phyloP scores from a whole-genome alignment of 2,888 invertebrate species.

The Drosophila quinaria region DNA sequence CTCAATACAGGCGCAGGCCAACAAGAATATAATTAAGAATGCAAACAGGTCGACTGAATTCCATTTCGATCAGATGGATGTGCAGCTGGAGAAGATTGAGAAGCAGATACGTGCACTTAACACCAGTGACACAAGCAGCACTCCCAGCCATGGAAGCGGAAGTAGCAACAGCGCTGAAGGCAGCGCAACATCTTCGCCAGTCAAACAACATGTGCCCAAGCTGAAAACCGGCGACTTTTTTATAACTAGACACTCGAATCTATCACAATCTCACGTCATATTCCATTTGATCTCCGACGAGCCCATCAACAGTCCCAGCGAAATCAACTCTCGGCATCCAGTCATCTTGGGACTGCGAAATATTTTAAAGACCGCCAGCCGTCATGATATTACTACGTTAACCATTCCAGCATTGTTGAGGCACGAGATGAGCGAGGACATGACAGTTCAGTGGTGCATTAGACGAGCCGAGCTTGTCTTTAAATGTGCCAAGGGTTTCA shows the following conservation, averaged over 20 bases:
- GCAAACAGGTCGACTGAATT: slow-evolving; percentile 93
- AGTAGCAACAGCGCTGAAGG: slow-evolving; percentile 58
- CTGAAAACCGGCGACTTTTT: slow-evolving; percentile 94
- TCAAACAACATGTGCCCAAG: slow-evolving; percentile 86
- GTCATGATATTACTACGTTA: slow-evolving; percentile 96
- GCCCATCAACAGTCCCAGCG: slow-evolving; percentile 88
- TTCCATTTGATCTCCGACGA: slow-evolving; percentile 98
- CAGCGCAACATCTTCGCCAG: slow-evolving; percentile 76
- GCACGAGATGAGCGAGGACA: slow-evolving; percentile 97
- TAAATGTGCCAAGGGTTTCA: slow-evolving; percentile 99
- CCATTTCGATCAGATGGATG: slow-evolving; percentile 92
- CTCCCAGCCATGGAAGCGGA: slow-evolving; percentile 61
- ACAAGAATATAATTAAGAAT: slow-evolving; percentile 84
- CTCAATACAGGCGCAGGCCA: slow-evolving; percentile 84
- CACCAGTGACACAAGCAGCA: slow-evolving; percentile 59
- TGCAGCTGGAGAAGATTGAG: slow-evolving; percentile 91
- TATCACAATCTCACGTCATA: slow-evolving; percentile 96
- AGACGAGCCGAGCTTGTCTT: slow-evolving; percentile 98
- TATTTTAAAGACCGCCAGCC: slow-evolving; percentile 97
- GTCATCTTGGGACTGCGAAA: slow-evolving; percentile 97
- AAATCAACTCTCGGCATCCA: slow-evolving; percentile 98
- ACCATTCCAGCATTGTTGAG: slow-evolving; percentile 96
- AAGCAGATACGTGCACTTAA: slow-evolving; percentile 87
- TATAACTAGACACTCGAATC: slow-evolving; percentile 95
- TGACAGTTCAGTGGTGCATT: slow-evolving; percentile 98